These are phyloP conservation scores for Genyomyrus donnyi DNA, from an alignment of 2,113 vertebrate genomes.

Conservation along the genomic window DNA sequence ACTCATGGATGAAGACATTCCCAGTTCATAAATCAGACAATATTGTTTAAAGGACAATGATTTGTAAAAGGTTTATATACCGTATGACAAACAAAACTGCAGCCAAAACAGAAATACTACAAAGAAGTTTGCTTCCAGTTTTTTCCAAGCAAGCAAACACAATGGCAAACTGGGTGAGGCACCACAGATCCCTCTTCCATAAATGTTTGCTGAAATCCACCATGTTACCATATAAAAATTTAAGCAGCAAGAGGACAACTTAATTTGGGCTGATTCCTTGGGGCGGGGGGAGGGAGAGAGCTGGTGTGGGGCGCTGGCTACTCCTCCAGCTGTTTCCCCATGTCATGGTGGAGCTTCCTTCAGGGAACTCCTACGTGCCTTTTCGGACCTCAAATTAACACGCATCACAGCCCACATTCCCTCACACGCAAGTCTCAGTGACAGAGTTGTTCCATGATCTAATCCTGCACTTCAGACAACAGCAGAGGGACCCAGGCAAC, in stretches of 20 bases:
- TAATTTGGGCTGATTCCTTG: slow-evolving; percentile 25
- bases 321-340: slow-evolving; percentile 39
- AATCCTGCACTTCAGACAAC: slow-evolving; percentile 30
- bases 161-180: neutral
- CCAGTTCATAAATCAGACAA: neutral
- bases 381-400: slow-evolving; percentile 37
- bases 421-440: slow-evolving; percentile 14
- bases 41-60: neutral
- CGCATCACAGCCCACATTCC: slow-evolving; percentile 38
- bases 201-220: neutral
- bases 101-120: neutral
- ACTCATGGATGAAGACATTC: neutral
- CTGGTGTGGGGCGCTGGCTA: slow-evolving; percentile 1
- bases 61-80: neutral
- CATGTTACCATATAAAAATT: slow-evolving; percentile 16
- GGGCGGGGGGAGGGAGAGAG: slow-evolving; percentile 5
- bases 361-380: slow-evolving; percentile 35
- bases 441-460: slow-evolving; percentile 40
- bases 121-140: neutral
- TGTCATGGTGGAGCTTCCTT: slow-evolving; percentile 35
- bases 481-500: neutral
- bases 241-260: slow-evolving; percentile 21
- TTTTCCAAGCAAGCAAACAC: neutral
- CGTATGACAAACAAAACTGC: neutral
- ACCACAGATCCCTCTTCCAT: neutral